Evolutionary conservation across 2,797 vertebrate genomes (phyloP).

Genomic region (Pseudochaenichthys georgianus): DNA sequence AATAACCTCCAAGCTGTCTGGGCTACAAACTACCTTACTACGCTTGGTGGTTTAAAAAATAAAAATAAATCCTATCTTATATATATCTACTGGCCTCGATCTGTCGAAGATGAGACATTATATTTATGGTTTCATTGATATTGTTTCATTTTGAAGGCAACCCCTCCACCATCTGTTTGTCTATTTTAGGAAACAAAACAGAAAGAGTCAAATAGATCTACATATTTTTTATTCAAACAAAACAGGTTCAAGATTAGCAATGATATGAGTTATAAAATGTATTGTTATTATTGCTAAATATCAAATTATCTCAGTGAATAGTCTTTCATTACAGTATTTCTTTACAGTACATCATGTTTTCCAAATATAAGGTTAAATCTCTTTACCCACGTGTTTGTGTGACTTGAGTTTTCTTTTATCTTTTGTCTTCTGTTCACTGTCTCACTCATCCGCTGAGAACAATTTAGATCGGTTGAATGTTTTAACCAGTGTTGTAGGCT

Average conservation of each 20-base stretch:
- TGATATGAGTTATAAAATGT: background rate
- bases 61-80: background rate
- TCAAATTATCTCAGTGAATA: background rate
- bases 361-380: background rate
- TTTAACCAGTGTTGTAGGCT: constrained; percentile 7
- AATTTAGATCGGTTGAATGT: constrained; percentile 20
- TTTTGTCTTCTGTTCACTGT: background rate
- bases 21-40: no score
- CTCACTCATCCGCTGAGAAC: constrained; percentile 11
- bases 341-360: no score
- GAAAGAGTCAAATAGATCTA: constrained; percentile 2
- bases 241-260: background rate
- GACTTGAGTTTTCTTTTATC: background rate
- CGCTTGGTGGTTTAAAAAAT: no score
- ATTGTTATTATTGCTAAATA: background rate
- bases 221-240: background rate
- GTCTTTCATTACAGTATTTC: no score
- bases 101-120: background rate
- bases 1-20: background rate
- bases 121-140: background rate
- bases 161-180: background rate
- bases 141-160: background rate
- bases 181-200: background rate
- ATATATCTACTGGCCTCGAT: background rate
- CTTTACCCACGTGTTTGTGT: no score